These are phyloP conservation scores for Phalacrocorax brasilianus DNA, from an alignment of 2,113 vertebrate species.

Conservation along the genomic window DNA sequence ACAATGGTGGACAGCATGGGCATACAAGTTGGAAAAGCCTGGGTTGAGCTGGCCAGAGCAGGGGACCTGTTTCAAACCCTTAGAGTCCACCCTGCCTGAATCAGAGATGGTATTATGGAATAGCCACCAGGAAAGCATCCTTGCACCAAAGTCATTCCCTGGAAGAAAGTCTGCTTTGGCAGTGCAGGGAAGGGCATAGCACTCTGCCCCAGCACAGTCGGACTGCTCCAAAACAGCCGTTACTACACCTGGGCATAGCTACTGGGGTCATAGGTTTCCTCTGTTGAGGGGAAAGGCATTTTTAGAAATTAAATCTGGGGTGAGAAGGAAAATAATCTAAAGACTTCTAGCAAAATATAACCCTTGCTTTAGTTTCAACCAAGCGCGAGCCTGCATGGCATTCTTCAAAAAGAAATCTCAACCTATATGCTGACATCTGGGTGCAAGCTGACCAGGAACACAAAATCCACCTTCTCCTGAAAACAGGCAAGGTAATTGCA, in stretches of 20 bases:
- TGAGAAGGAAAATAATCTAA: neutral
- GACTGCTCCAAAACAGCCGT: neutral
- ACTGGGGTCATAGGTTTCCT: neutral
- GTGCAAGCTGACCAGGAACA: neutral
- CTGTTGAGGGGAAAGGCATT: neutral
- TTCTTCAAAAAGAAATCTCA: neutral
- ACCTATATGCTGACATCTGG: neutral
- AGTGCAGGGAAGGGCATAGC: neutral
- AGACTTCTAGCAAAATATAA: neutral
- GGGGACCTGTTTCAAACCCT: neutral
- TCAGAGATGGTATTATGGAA: neutral
- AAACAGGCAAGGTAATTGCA: neutral
- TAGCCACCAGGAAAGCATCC: neutral
- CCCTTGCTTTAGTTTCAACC: neutral
- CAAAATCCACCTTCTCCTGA: neutral
- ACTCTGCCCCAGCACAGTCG: fast-evolving
- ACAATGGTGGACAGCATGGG: neutral
- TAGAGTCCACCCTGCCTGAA: neutral
- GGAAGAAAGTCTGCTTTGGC: neutral
- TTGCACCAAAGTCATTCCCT: neutral
- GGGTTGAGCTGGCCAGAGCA: neutral
- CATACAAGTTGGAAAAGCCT: neutral
- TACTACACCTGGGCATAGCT: no score
- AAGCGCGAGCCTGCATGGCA: neutral
- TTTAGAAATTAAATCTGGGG: neutral